Evolutionary conservation across 2,797 vertebrate species (phyloP).

Genomic region (Epinephelus awoara): DNA sequence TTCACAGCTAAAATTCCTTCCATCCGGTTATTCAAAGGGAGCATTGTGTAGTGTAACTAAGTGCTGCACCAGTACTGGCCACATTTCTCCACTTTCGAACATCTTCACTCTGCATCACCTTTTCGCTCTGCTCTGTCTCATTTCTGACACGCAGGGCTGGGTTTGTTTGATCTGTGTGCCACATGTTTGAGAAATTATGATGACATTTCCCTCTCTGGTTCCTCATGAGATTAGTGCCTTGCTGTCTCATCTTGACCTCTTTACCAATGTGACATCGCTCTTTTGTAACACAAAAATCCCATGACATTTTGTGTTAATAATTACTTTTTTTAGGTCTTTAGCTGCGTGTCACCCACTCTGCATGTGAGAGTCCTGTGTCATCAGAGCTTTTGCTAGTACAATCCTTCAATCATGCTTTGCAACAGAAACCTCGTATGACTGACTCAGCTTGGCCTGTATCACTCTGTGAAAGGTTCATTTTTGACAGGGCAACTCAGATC

Average conservation of each 20-base stretch:
- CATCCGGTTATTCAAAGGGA: no score
- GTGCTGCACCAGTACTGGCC: neutral
- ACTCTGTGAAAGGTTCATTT: slow-evolving; percentile 27
- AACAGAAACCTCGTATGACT: neutral
- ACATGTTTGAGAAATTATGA: slow-evolving; percentile 56
- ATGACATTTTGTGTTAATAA: slow-evolving; percentile 61
- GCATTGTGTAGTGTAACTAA: neutral
- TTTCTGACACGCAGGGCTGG: slow-evolving; percentile 7
- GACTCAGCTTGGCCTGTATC: slow-evolving; percentile 13
- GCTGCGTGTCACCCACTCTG: slow-evolving; percentile 9
- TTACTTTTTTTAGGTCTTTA: slow-evolving; percentile 20
- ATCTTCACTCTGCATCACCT: neutral
- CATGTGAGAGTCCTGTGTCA: slow-evolving; percentile 3
- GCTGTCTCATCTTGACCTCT: slow-evolving; percentile 37
- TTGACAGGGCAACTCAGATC: slow-evolving; percentile 5
- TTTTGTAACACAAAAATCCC: slow-evolving; percentile 9
- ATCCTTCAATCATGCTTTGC: neutral
- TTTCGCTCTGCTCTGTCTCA: neutral
- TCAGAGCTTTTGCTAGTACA: slow-evolving; percentile 19
- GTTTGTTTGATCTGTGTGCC: slow-evolving; percentile 7
- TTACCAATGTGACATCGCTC: slow-evolving; percentile 35
- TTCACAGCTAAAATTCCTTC: neutral
- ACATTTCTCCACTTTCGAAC: slow-evolving; percentile 1
- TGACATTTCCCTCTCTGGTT: slow-evolving; percentile 68
- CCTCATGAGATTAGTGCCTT: slow-evolving; percentile 49